Conservation (phyloP, 2,888 invertebrate genomes). For the Lycophotia porphyrea region DNA sequence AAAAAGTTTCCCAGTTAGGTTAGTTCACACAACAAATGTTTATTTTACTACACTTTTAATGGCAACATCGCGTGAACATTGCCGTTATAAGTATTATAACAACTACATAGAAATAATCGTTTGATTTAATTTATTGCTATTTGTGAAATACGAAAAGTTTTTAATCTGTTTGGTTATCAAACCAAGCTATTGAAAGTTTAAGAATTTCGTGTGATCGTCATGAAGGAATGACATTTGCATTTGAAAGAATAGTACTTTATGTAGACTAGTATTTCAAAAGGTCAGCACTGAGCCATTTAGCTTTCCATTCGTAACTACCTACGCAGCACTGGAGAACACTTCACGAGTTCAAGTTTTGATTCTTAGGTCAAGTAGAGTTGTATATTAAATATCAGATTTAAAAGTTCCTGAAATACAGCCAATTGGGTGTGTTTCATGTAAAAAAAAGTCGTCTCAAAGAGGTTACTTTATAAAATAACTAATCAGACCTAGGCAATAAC, state of each 20-base stretch:
- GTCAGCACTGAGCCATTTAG: not conserved
- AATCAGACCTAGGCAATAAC: too few relatives aligned
- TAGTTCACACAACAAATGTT: conserved; percentile 42
- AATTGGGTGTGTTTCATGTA: too few relatives aligned
- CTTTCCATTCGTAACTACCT: not conserved
- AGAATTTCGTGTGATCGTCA: not conserved
- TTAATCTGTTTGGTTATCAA: conserved; percentile 8
- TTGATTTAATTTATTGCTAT: conserved; percentile 27
- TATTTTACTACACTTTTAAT: conserved; percentile 61
- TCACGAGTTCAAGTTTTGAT: not conserved
- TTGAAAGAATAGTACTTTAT: not conserved
- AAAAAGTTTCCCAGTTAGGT: conserved; percentile 52
- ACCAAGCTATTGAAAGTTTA: not conserved
- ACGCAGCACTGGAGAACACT: too few relatives aligned
- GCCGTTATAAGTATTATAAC: conserved; percentile 1
- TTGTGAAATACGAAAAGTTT: conserved; percentile 16
- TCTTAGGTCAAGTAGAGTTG: not conserved
- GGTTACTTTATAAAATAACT: not conserved
- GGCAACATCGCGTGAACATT: conserved; percentile 55
- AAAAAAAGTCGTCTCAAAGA: too few relatives aligned
- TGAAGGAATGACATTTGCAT: not conserved
- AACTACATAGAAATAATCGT: conserved; percentile 15
- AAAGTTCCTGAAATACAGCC: not conserved
- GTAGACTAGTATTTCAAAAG: not conserved
- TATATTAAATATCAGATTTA: not conserved